A percentile compares a stretch with the other conserved stretches of the same genome.
Evolutionary conservation across 2,888 invertebrate genomes (phyloP).

Genomic region (Frankliniella intonsa): DNA sequence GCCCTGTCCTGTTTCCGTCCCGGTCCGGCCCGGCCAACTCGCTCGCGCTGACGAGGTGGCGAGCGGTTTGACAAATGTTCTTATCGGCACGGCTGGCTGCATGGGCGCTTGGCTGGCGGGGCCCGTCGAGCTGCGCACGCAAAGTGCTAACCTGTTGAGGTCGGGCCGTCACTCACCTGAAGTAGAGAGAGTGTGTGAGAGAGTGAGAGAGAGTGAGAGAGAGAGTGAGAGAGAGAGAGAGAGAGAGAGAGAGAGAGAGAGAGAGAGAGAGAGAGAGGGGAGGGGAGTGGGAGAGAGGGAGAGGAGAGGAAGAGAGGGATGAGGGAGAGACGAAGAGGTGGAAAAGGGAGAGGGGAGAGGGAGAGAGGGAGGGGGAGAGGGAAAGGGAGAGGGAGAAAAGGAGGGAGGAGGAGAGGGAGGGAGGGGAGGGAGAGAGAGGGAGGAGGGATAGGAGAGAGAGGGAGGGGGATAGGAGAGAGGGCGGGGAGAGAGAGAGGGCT

Average conservation of each 20-base stretch:
- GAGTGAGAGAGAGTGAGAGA: background rate
- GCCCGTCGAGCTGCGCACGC: background rate
- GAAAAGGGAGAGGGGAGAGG: too few species aligned
- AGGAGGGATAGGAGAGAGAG: too few species aligned
- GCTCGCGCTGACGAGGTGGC: background rate
- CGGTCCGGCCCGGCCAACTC: background rate
- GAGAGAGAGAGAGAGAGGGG: background rate
- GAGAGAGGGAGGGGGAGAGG: too few species aligned
- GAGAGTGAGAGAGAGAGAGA: background rate
- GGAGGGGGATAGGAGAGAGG: too few species aligned
- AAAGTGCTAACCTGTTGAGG: background rate
- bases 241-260: conserved; percentile 1
- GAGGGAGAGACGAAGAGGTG: too few species aligned
- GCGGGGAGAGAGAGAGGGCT: too few species aligned
- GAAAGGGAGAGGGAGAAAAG: too few species aligned
- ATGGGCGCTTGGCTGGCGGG: too few species aligned
- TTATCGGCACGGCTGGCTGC: background rate
- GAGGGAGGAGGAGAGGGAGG: too few species aligned
- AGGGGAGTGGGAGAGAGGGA: background rate
- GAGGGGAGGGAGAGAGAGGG: too few species aligned
- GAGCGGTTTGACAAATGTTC: background rate
- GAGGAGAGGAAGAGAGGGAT: background rate
- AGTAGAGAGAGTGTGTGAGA: background rate
- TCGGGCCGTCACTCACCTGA: too few species aligned
- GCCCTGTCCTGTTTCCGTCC: background rate